phyloP scores from a whole-genome alignment of 2,113 vertebrate species.

The Cyprinus carpio region DNA sequence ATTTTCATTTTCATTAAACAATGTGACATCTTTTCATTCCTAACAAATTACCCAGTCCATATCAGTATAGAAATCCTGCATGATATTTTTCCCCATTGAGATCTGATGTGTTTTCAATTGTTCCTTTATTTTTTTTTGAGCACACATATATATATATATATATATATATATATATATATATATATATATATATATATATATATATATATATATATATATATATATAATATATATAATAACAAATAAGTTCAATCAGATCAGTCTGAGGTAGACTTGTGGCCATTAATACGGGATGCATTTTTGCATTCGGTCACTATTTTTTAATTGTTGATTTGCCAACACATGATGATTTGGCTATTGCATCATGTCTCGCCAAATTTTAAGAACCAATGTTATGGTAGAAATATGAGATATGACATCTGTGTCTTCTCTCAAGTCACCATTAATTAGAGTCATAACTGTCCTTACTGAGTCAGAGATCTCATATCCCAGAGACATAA shows the following conservation, averaged over 20 bases:
- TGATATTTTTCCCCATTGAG: too few relatives aligned
- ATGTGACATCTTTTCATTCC: too few relatives aligned
- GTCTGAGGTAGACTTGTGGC: neutral
- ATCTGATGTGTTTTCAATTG: too few relatives aligned
- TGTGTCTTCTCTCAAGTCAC: constrained; percentile 21
- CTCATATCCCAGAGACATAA: constrained; percentile 28
- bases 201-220: too few relatives aligned
- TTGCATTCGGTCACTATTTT: neutral
- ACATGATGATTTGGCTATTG: neutral
- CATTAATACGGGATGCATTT: neutral
- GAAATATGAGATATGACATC: constrained; percentile 20
- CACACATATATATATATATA: too few relatives aligned
- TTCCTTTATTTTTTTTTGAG: too few relatives aligned
- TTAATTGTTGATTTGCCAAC: neutral
- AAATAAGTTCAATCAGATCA: neutral
- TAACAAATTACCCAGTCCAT: too few relatives aligned
- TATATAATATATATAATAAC: neutral
- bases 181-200: too few relatives aligned
- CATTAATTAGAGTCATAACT: constrained; percentile 1
- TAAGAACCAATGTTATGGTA: neutral
- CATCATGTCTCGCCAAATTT: neutral
- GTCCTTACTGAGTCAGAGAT: neutral
- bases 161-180: too few relatives aligned
- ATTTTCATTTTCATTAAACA: too few relatives aligned
- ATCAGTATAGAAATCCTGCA: too few relatives aligned